Conservation (phyloP, 2,797 vertebrate species). For the Acanthopagrus latus region DNA sequence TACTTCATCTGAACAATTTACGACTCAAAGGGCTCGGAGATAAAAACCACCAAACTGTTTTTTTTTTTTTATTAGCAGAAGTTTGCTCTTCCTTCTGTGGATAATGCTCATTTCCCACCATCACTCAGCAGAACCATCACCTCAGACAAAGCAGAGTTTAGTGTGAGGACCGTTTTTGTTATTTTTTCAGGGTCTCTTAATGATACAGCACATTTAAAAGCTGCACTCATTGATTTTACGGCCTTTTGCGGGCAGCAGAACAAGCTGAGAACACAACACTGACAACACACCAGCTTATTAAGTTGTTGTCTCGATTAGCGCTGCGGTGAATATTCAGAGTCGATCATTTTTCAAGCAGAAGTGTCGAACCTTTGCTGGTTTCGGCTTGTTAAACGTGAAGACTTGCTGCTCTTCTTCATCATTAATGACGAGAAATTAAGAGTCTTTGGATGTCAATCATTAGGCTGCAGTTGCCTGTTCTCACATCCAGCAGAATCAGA, state of each 20-base stretch:
- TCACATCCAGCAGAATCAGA: slow-evolving; percentile 6
- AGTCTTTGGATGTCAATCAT: too few relatives aligned
- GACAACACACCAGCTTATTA: background rate
- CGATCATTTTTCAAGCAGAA: too few relatives aligned
- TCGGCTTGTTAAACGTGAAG: too few relatives aligned
- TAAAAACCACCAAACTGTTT: slow-evolving; percentile 45
- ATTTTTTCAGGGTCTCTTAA: background rate
- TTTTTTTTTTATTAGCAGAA: slow-evolving; percentile 32
- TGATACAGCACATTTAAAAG: background rate
- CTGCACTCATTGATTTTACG: background rate
- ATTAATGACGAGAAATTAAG: too few relatives aligned
- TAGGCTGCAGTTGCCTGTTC: background rate
- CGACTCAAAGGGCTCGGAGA: slow-evolving; percentile 35
- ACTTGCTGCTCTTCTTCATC: too few relatives aligned
- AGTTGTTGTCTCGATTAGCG: too few relatives aligned
- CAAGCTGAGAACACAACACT: background rate
- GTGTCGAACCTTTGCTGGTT: too few relatives aligned
- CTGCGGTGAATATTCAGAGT: too few relatives aligned
- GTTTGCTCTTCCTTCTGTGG: slow-evolving; percentile 2
- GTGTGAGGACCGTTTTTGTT: too few relatives aligned
- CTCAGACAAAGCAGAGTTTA: background rate
- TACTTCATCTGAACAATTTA: slow-evolving; percentile 43
- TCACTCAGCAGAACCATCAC: background rate
- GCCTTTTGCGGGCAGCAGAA: background rate
- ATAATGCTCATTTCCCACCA: background rate